Conservation (phyloP, 1,140 invertebrate genomes). For the Scylla paramamosain region DNA sequence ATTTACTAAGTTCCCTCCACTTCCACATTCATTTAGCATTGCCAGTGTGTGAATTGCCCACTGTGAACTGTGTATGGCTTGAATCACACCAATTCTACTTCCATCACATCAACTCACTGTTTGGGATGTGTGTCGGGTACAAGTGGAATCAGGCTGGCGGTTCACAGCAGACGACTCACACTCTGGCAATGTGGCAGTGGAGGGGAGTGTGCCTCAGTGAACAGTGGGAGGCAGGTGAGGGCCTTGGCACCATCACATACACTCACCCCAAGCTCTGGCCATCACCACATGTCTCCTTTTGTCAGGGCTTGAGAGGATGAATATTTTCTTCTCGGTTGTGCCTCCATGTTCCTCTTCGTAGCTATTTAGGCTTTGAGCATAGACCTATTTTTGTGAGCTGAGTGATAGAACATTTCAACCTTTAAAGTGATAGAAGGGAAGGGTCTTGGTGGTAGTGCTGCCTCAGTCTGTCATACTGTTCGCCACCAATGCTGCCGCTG, state of each 20-base stretch:
- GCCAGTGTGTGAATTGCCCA: too few species aligned
- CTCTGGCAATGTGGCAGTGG: not conserved
- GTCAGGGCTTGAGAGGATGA: not conserved
- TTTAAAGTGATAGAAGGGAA: not conserved
- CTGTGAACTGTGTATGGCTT: too few species aligned
- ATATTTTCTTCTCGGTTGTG: not conserved
- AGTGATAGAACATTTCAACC: not conserved
- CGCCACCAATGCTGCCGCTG: not conserved
- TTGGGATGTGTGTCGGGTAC: too few species aligned
- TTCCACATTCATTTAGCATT: too few species aligned
- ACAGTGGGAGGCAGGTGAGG: too few species aligned
- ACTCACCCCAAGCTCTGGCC: not conserved
- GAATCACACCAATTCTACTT: too few species aligned
- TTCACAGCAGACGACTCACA: not conserved
- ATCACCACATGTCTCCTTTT: not conserved
- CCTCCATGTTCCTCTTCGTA: not conserved
- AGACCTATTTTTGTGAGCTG: slow-evolving; percentile 13
- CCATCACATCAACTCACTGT: too few species aligned
- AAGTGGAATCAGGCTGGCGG: too few species aligned
- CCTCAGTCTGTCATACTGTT: not conserved
- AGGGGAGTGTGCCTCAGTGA: too few species aligned
- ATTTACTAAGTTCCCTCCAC: too few species aligned
- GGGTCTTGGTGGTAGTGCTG: not conserved
- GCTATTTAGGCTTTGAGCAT: not conserved
- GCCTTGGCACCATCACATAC: too few species aligned